phyloP scores from a whole-genome alignment of 1,140 invertebrate genomes.

The Lethocerus indicus region DNA sequence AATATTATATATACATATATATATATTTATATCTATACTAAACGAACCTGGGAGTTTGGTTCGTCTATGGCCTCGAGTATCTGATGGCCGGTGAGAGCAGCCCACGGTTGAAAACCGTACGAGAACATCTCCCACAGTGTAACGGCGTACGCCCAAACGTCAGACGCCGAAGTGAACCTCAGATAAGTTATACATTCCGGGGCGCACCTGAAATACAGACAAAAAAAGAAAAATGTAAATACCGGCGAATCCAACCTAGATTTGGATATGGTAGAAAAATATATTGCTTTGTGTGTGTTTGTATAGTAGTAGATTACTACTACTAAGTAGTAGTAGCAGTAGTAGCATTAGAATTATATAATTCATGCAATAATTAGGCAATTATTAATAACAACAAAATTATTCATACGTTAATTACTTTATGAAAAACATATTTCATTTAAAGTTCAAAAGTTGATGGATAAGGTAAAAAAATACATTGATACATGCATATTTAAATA shows the following conservation, averaged over 20 bases:
- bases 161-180: slow-evolving; percentile 87
- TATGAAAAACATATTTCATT: too few species aligned
- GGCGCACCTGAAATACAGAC: slow-evolving; percentile 57
- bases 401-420: too few species aligned
- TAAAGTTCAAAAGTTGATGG: too few species aligned
- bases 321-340: too few species aligned
- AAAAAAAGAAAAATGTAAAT: slow-evolving; percentile 1
- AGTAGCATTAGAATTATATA: too few species aligned
- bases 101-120: slow-evolving; percentile 96
- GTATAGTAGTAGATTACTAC: too few species aligned
- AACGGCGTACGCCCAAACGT: slow-evolving; percentile 95
- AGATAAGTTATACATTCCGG: slow-evolving; percentile 95
- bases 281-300: neutral
- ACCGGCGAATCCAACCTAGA: neutral
- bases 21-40: too few species aligned
- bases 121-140: slow-evolving; percentile 99
- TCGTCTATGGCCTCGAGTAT: slow-evolving; percentile 92
- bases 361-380: too few species aligned
- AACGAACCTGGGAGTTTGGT: slow-evolving; percentile 54
- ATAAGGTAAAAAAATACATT: neutral
- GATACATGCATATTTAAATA: neutral
- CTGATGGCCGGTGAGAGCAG: slow-evolving; percentile 84
- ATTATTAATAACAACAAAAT: too few species aligned
- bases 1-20: too few species aligned
- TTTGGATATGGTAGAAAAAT: slow-evolving; percentile 1